These are phyloP conservation scores for Gobiocypris rarus DNA, from an alignment of 2,113 vertebrate species.

Conservation along the genomic window DNA sequence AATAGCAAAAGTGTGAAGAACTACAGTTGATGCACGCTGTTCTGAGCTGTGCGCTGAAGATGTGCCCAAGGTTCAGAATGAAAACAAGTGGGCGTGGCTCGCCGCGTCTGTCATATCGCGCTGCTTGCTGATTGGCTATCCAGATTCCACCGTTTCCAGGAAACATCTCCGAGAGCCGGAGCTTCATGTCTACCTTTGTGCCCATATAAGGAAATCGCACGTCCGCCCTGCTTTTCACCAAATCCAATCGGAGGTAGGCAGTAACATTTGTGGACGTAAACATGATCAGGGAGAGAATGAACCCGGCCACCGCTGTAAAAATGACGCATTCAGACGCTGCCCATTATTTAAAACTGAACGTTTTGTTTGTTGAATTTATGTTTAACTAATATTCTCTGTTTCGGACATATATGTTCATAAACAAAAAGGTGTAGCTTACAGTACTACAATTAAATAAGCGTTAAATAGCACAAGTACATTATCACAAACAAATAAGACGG, in stretches of 20 bases:
- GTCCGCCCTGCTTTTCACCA: conserved; percentile 42
- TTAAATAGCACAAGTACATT: not conserved
- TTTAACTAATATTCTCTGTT: not conserved
- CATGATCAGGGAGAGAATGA: conserved; percentile 52
- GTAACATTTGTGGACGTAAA: conserved; percentile 57
- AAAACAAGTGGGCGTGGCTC: conserved; percentile 56
- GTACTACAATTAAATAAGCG: not conserved
- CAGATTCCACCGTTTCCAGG: conserved; percentile 57
- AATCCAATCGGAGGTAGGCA: conserved; percentile 57
- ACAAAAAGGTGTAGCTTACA: conserved; percentile 53
- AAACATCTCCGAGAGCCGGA: conserved; percentile 48
- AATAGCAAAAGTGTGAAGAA: not conserved
- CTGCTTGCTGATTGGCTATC: conserved; percentile 50
- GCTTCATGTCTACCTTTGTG: conserved; percentile 35
- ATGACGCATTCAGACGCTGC: conserved; percentile 37
- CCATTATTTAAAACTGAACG: not conserved
- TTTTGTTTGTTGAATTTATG: not conserved
- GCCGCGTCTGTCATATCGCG: conserved; percentile 25
- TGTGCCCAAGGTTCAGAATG: conserved; percentile 39
- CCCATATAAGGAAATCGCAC: conserved; percentile 57
- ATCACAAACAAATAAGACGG: not conserved
- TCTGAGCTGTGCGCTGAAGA: conserved; percentile 31
- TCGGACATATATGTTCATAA: not conserved
- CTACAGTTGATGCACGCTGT: not conserved
- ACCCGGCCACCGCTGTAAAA: conserved; percentile 41